Percentiles rank a stretch among this genome's conserved stretches.
phyloP scores from a whole-genome alignment of 1,140 invertebrate genomes.

The Centruroides sculpturatus region DNA sequence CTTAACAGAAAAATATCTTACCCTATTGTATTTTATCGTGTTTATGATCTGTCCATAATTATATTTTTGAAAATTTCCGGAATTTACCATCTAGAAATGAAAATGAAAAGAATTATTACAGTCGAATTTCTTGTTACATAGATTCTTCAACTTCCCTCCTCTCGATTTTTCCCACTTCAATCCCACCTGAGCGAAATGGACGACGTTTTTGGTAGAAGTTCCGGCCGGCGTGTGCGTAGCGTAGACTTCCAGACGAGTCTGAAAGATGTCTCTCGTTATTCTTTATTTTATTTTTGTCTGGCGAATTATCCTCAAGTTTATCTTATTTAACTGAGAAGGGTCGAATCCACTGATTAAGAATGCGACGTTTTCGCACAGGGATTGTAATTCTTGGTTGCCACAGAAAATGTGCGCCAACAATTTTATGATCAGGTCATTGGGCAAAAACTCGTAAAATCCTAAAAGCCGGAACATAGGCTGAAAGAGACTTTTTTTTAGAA shows the following conservation, averaged over 20 bases:
- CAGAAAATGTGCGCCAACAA: slow-evolving; percentile 43
- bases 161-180: no score
- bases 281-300: no score
- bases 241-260: slow-evolving; percentile 57
- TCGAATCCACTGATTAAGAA: slow-evolving; percentile 17
- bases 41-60: background rate
- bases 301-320: background rate
- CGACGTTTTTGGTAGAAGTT: slow-evolving; percentile 56
- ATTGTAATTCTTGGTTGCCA: background rate
- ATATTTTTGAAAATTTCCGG: background rate
- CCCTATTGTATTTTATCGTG: background rate
- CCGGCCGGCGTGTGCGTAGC: slow-evolving; percentile 67
- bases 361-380: slow-evolving; percentile 15
- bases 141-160: no score
- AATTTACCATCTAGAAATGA: slow-evolving; percentile 10
- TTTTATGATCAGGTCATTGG: slow-evolving; percentile 42
- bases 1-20: background rate
- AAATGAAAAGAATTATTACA: no score
- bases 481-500: slow-evolving; percentile 15
- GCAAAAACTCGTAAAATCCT: slow-evolving; percentile 48
- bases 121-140: no score
- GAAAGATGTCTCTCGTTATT: background rate
- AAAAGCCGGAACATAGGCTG: slow-evolving; percentile 40
- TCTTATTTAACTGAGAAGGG: slow-evolving; percentile 12
- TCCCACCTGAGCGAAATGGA: slow-evolving; percentile 37